A percentile compares a stretch with the other conserved stretches of the same genome.
Evolutionary conservation across 2,888 invertebrate genomes (phyloP).

Genomic region (Drosophila hawaiiensis): DNA sequence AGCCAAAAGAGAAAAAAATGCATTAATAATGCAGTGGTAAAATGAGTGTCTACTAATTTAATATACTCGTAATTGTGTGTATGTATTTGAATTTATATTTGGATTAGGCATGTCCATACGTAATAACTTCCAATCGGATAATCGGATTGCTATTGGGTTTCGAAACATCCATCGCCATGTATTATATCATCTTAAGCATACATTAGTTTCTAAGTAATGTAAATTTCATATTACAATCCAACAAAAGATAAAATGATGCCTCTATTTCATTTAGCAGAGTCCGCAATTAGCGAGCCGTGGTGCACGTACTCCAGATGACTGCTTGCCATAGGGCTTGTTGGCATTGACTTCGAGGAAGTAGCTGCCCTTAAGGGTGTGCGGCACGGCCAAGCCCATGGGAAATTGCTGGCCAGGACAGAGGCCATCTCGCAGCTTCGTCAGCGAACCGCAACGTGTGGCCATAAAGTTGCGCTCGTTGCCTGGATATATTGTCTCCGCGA

Average conservation of each 20-base stretch:
- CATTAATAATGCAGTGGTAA: background rate
- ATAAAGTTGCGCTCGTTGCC: constrained; percentile 84
- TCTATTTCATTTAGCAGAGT: constrained; percentile 16
- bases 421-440: constrained; percentile 67
- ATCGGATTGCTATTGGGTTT: background rate
- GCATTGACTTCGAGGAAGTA: constrained; percentile 82
- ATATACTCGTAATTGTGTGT: no score
- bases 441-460: constrained; percentile 80
- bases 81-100: background rate
- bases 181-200: constrained; percentile 16
- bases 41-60: background rate
- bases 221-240: background rate
- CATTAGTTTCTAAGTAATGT: constrained; percentile 6
- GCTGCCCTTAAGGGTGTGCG: constrained; percentile 78
- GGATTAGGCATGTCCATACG: background rate
- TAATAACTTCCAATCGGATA: background rate
- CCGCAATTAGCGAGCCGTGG: constrained; percentile 45
- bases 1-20: background rate
- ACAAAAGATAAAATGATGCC: background rate
- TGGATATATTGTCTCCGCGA: constrained; percentile 81
- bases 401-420: constrained; percentile 71
- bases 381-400: constrained; percentile 83
- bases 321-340: constrained; percentile 74
- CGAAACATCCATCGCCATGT: background rate
- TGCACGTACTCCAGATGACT: constrained; percentile 31